phyloP scores from a whole-genome alignment of 2,113 vertebrate genomes.

The Girardinichthys multiradiatus region DNA sequence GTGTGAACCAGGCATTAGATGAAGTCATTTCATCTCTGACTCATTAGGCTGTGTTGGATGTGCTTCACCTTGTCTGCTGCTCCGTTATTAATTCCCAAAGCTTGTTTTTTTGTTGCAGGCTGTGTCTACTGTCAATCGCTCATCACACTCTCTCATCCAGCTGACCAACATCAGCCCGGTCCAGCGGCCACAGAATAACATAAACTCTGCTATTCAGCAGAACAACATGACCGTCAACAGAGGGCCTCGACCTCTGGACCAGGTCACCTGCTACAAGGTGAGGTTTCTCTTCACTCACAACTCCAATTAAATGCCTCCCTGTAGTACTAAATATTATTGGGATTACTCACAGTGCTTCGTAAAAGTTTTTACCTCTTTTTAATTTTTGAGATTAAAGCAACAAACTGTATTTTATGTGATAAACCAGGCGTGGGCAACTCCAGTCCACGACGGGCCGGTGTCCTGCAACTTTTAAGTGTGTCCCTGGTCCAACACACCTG shows the following conservation, averaged over 20 bases:
- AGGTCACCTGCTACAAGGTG: conserved; percentile 99
- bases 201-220: conserved; percentile 79
- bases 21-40: neutral
- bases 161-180: conserved; percentile 87
- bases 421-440: too few relatives aligned
- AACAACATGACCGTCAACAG: conserved; percentile 88
- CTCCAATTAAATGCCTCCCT: neutral
- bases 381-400: too few relatives aligned
- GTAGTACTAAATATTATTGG: neutral
- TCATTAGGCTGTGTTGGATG: neutral
- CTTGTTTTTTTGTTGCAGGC: conserved; percentile 42
- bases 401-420: too few relatives aligned
- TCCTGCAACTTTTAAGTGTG: too few relatives aligned
- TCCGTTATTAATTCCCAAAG: neutral
- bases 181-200: conserved; percentile 87
- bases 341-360: too few relatives aligned
- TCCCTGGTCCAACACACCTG: too few relatives aligned
- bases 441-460: too few relatives aligned
- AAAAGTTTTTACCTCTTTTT: too few relatives aligned
- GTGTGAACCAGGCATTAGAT: too few relatives aligned
- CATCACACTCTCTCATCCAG: conserved; percentile 87
- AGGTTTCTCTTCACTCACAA: conserved; percentile 10
- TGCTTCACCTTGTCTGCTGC: neutral
- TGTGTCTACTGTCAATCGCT: conserved; percentile 64
- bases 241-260: conserved; percentile 94